phyloP scores from a whole-genome alignment of 2,113 vertebrate species.

The Eubucco bourcierii region DNA sequence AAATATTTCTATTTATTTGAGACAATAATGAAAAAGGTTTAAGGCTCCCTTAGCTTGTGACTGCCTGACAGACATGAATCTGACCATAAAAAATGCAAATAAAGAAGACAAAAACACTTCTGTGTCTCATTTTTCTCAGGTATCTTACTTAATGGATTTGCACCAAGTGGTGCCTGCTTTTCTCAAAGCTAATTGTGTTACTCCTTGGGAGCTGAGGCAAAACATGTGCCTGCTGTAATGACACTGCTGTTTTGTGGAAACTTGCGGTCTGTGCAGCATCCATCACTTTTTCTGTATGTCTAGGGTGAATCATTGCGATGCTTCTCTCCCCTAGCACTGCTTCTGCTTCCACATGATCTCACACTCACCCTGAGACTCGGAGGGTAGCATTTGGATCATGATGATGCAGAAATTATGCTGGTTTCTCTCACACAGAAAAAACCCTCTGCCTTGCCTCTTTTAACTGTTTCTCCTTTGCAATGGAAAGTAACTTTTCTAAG shows the following conservation, averaged over 20 bases:
- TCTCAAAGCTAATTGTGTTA: not conserved
- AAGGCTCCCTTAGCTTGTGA: not conserved
- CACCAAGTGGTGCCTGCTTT: not conserved
- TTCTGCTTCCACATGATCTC: slow-evolving; percentile 11
- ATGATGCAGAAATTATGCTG: not conserved
- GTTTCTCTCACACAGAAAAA: not conserved
- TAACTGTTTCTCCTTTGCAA: not conserved
- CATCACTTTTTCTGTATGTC: not conserved
- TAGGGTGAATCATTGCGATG: not conserved
- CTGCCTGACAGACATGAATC: not conserved
- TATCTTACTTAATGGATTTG: not conserved
- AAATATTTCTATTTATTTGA: not conserved
- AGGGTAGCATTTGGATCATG: not conserved
- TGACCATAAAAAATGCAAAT: not conserved
- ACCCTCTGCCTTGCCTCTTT: not conserved
- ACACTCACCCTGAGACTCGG: not conserved
- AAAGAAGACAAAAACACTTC: not conserved
- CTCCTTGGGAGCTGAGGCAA: not conserved
- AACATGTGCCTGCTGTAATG: not conserved
- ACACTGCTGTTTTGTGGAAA: not conserved
- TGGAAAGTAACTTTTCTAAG: not conserved
- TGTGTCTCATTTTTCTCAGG: not conserved
- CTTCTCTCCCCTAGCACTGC: not conserved
- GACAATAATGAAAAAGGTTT: not conserved
- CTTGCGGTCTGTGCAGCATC: not conserved